Evolutionary conservation across 2,888 invertebrate genomes (phyloP), one percentile per base, ranked within the genome.

Genomic region (Xylocampa areola): DNA sequence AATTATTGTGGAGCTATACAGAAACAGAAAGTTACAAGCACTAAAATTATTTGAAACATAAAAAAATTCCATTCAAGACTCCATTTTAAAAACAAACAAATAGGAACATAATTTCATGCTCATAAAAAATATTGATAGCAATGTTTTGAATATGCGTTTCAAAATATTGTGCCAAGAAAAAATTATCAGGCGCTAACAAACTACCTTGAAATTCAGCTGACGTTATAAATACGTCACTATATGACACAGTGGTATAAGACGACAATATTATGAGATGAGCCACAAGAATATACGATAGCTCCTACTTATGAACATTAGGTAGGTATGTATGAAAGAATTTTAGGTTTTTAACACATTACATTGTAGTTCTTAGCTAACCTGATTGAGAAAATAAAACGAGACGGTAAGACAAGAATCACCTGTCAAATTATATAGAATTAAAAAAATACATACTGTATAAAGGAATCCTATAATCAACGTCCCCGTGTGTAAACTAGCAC

Each of bases 391-490:
- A n/a, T n/a, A n/a, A n/a, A n/a, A n/a, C n/a, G n/a, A n/a, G n/a
- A n/a, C n/a, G n/a, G n/a, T n/a, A n/a, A n/a, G n/a, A n/a, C n/a
- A n/a, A n/a, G n/a, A n/a, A 40, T 35, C 40, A 27, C 8, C 13
- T 40, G 37, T 43, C 60, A 67, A 27, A 43, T 17, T 1, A n/a
- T n/a, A n/a, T n/a, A 0, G 13, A 30, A 30, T 35, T 43, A 44
- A n/a, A n/a, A n/a, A n/a, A n/a, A n/a, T 54, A 85, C 89, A 82
- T 73, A 92, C 94, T 67, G 88, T 82, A 62, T 89, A 93, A 13
- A 89, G 39, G 73, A 90, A 92, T 37, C 88, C 93, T 60, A 92
- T 93, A 36, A 92, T 77, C 53, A 94, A 73, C 0, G 92, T 92
- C 8, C 91, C 93, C 0, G 86, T 91, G 13, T 90, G 89, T 41